These are phyloP conservation scores for Eurystomus glaucurus DNA, from an alignment of 2,797 vertebrate species.

Conservation along the genomic window DNA sequence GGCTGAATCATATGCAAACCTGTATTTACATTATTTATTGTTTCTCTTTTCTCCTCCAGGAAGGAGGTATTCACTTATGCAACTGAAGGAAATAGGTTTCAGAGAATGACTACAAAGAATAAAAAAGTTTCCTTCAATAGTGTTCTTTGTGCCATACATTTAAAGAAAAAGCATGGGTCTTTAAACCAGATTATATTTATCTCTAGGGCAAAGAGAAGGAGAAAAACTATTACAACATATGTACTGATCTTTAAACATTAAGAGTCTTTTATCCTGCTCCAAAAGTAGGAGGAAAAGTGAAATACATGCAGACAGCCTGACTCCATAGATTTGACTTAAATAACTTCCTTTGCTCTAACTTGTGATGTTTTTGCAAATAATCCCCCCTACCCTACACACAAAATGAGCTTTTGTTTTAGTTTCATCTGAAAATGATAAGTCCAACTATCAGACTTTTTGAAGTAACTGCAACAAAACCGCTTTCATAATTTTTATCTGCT, in stretches of 20 bases:
- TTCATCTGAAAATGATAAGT: not conserved
- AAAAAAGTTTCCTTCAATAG: not conserved
- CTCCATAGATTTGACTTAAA: not conserved
- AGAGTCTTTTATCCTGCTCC: not conserved
- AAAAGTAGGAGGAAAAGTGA: not conserved
- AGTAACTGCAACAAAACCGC: not conserved
- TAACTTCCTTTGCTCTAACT: not conserved
- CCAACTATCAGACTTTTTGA: not conserved
- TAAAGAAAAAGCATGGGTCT: not conserved
- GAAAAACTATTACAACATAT: not conserved
- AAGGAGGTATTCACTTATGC: not conserved
- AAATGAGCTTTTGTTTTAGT: not conserved
- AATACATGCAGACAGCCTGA: not conserved
- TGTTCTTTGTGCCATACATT: not conserved
- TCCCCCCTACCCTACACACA: not conserved
- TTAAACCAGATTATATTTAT: not conserved
- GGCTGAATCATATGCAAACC: not conserved
- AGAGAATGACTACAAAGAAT: not conserved
- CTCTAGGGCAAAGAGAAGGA: not conserved
- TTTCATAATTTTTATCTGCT: not conserved
- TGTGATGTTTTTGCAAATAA: not conserved
- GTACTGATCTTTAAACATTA: not conserved
- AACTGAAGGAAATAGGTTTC: not conserved
- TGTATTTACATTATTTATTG: not conserved
- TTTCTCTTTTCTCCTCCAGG: not conserved